Evolutionary conservation across 2,888 invertebrate genomes (phyloP), one percentile per base, ranked within the genome.

Genomic region (Girardia tigrina): DNA sequence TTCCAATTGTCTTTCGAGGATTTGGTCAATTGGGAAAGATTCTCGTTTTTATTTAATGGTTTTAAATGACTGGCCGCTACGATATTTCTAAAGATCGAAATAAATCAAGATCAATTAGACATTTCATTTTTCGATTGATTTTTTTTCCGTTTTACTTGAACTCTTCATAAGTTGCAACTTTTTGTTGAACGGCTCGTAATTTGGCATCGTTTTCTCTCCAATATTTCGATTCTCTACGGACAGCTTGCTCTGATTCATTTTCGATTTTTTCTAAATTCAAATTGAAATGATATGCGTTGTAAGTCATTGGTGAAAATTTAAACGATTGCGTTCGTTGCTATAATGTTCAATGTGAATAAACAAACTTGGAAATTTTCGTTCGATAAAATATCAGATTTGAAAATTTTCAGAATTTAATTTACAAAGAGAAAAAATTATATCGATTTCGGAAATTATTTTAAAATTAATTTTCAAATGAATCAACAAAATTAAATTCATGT

Each of bases 171-270:
- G 88, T 88, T 79, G 88, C 89, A 0, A 90, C 89, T 70, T 88
- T 88, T 80, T 89, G 87, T 70, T 83, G 80, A 0, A 90, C 87
- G 0, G 91, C 91, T 80, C 90, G 87, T 74, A 91, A 87, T 83
- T 91, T 91, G 0, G 91, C 90, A 79, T 89, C 89, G 81, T 91
- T 91, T 79, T 89, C 88, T 74, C 89, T 83, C 88, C 88, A 88
- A 80, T 91, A 89, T 78, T 86, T 84, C 79, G 89, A 87, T 78
- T 92, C 92, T n/a, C 87, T 86, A 77, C 88, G 88, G 74, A 91
- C 86, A 27, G 88, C 88, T 20, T 85, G 83, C 73, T 87, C 83
- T 70, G 91, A 86, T 80, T 89, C 88, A 12, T 85, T 82, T 79
- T 89, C 88, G 78, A 91, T 86, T 23, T 86, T 86, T 26, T 85